Percentiles rank a stretch among this genome's conserved stretches.
These are phyloP conservation scores for Tachyglossus aculeatus DNA, from an alignment of 2,797 vertebrate genomes.

Conservation along the genomic window DNA sequence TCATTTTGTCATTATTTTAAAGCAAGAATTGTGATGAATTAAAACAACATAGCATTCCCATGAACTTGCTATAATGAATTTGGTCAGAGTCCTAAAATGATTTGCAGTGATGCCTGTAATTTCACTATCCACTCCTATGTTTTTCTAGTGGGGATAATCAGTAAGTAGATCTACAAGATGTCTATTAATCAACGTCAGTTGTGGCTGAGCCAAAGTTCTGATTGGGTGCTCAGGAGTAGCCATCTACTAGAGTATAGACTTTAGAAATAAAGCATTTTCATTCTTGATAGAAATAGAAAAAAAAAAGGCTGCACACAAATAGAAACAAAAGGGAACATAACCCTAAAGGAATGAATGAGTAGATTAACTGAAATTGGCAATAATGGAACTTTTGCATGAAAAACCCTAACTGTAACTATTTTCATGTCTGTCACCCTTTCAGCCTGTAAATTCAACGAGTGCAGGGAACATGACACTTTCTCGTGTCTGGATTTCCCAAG, in stretches of 20 bases:
- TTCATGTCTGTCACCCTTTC: no score
- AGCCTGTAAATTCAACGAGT: no score
- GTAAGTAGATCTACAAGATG: slow-evolving; percentile 65
- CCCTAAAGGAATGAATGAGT: slow-evolving; percentile 21
- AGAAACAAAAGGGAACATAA: slow-evolving; percentile 12
- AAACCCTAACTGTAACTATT: no score
- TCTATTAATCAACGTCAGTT: slow-evolving; percentile 79
- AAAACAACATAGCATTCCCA: slow-evolving; percentile 4
- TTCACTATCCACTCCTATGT: slow-evolving; percentile 60
- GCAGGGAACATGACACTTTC: no score
- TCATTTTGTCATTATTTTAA: slow-evolving; percentile 11
- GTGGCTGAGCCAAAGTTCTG: slow-evolving; percentile 73
- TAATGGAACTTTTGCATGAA: not conserved
- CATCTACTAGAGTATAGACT: slow-evolving; percentile 66
- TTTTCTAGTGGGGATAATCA: slow-evolving; percentile 64
- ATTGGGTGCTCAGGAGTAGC: slow-evolving; percentile 74
- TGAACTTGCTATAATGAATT: slow-evolving; percentile 50
- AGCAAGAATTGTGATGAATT: slow-evolving; percentile 13
- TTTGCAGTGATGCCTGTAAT: slow-evolving; percentile 43
- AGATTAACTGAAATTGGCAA: not conserved
- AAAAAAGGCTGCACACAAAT: slow-evolving; percentile 17
- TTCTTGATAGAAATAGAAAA: not conserved
- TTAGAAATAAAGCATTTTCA: slow-evolving; percentile 26
- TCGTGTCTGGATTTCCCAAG: no score
- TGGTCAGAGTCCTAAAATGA: slow-evolving; percentile 57